phyloP scores from a whole-genome alignment of 1,140 invertebrate species.

The Pachypsylla venusta region DNA sequence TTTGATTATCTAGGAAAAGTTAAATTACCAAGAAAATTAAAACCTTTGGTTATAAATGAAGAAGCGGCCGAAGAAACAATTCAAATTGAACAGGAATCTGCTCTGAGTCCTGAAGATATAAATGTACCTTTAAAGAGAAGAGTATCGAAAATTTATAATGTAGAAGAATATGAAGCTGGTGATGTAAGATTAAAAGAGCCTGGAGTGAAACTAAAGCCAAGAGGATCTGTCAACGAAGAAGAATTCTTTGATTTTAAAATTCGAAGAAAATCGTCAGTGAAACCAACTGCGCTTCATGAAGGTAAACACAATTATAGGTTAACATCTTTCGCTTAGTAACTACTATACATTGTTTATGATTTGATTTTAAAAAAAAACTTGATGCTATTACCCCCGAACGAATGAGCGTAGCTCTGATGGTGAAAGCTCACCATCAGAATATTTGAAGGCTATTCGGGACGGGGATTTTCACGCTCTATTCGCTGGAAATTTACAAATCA shows the following conservation, averaged over 20 bases:
- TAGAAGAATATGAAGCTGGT: constrained; percentile 25
- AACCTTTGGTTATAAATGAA: constrained; percentile 14
- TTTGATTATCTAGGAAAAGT: neutral
- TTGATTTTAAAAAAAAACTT: too few relatives aligned
- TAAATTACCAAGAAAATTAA: constrained; percentile 4
- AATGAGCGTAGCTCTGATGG: too few relatives aligned
- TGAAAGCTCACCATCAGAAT: too few relatives aligned
- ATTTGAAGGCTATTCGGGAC: too few relatives aligned
- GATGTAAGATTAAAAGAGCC: constrained; percentile 20
- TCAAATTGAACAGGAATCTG: constrained; percentile 20
- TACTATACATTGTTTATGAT: too few relatives aligned
- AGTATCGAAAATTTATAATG: constrained; percentile 23
- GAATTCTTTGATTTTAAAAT: constrained; percentile 39
- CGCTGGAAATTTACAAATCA: too few relatives aligned
- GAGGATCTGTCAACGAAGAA: constrained; percentile 38
- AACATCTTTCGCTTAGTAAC: too few relatives aligned
- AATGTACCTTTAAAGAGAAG: neutral
- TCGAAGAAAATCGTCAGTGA: constrained; percentile 37
- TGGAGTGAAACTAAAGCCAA: constrained; percentile 19
- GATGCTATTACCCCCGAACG: too few relatives aligned
- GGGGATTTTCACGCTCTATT: too few relatives aligned
- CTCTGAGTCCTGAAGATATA: constrained; percentile 19
- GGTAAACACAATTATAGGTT: constrained; percentile 22
- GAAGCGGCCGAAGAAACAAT: constrained; percentile 26
- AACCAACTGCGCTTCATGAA: constrained; percentile 23